phyloP scores from a whole-genome alignment of 2,888 invertebrate species.

The Epinotia nisella region DNA sequence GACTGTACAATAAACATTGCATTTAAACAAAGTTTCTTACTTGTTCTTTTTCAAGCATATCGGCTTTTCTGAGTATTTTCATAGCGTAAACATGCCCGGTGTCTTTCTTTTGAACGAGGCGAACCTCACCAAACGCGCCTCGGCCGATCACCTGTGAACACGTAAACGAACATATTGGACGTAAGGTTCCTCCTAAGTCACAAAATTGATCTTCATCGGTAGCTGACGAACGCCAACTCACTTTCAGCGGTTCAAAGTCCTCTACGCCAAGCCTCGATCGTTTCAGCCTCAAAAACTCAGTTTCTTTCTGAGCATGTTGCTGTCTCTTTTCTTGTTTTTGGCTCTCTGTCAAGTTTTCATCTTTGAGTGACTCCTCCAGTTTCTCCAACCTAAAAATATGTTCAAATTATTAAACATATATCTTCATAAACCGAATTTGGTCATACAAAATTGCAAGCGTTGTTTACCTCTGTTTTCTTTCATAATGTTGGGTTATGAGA shows the following conservation, averaged over 20 bases:
- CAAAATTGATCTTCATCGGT: background rate
- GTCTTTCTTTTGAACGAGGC: slow-evolving; percentile 99
- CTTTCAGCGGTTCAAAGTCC: slow-evolving; percentile 99
- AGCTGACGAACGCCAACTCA: slow-evolving; percentile 61
- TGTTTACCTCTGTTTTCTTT: slow-evolving; percentile 95
- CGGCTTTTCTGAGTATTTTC: slow-evolving; percentile 99
- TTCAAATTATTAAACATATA: background rate
- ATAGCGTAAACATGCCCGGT: slow-evolving; percentile 99
- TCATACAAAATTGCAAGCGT: background rate
- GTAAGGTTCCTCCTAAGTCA: background rate
- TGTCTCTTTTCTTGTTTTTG: slow-evolving; percentile 97
- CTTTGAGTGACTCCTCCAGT: slow-evolving; percentile 97
- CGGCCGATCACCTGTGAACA: slow-evolving; percentile 88
- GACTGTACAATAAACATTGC: background rate
- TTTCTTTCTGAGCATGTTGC: slow-evolving; percentile 99
- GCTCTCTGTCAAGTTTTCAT: slow-evolving; percentile 96
- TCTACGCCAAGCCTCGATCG: slow-evolving; percentile 98
- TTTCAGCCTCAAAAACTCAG: slow-evolving; percentile 98
- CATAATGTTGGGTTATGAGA: slow-evolving; percentile 98
- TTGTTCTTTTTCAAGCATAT: slow-evolving; percentile 99
- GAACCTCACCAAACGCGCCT: slow-evolving; percentile 97
- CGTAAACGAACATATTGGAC: background rate
- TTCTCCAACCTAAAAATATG: slow-evolving; percentile 88
- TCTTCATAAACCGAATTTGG: background rate
- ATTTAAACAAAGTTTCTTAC: slow-evolving; percentile 67